Percentiles rank a stretch among this genome's conserved stretches.
Evolutionary conservation across 2,113 vertebrate species (phyloP).

Genomic region (Perca schrenkii): DNA sequence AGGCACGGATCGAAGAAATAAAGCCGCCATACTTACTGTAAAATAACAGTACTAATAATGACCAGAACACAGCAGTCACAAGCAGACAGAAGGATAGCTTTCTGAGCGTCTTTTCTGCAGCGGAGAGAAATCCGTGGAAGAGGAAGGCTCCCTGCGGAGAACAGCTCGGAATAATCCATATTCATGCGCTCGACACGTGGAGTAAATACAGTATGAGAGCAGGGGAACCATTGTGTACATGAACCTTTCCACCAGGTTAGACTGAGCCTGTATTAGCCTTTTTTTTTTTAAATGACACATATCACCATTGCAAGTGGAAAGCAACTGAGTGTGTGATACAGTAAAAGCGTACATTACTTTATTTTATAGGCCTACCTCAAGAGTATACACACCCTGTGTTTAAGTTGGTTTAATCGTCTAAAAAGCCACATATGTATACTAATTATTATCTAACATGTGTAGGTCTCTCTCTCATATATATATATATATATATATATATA

Average conservation of each 20-base stretch:
- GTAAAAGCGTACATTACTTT: not conserved
- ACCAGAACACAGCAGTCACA: constrained; percentile 38
- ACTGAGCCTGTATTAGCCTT: not conserved
- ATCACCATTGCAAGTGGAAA: not conserved
- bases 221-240: not conserved
- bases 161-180: constrained; percentile 72
- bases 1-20: not conserved
- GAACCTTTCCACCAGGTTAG: constrained; percentile 29
- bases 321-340: not conserved
- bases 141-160: constrained; percentile 71
- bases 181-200: constrained; percentile 77
- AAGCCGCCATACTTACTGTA: constrained; percentile 23
- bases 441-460: not conserved
- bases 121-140: constrained; percentile 62
- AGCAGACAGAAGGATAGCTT: constrained; percentile 40
- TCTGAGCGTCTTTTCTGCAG: constrained; percentile 23
- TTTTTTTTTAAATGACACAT: not conserved
- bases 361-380: not conserved
- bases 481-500: too few relatives aligned
- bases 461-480: too few relatives aligned
- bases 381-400: not conserved
- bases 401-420: not conserved
- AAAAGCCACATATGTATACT: not conserved
- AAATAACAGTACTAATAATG: constrained; percentile 27
- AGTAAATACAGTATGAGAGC: constrained; percentile 63